Conservation (phyloP, 1,140 invertebrate species). For the Diachasma alloeum region DNA sequence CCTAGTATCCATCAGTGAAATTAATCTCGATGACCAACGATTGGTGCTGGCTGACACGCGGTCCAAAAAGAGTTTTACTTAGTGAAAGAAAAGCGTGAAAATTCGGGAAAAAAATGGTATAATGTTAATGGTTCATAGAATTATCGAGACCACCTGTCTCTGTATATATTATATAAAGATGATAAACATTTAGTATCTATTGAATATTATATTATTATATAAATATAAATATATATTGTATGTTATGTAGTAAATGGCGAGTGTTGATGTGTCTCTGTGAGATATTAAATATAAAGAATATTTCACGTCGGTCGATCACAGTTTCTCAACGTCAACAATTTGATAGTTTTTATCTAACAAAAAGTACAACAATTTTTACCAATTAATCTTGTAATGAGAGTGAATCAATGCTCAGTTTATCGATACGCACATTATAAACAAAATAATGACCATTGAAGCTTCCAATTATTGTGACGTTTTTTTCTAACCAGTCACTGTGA, state of each 20-base stretch:
- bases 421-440: conserved; percentile 24
- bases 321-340: background rate
- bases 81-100: conserved; percentile 37
- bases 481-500: conserved; percentile 15
- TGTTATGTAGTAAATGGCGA: conserved; percentile 62
- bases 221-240: conserved; percentile 62
- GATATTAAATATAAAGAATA: conserved; percentile 40
- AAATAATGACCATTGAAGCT: conserved; percentile 35
- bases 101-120: conserved; percentile 33
- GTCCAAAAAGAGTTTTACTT: conserved; percentile 64
- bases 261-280: conserved; percentile 61
- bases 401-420: conserved; percentile 21
- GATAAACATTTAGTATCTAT: conserved; percentile 48
- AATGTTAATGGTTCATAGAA: conserved; percentile 60
- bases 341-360: background rate
- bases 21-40: conserved; percentile 30
- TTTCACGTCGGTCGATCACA: conserved; percentile 34
- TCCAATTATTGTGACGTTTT: conserved; percentile 38
- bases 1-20: conserved; percentile 28
- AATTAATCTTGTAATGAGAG: conserved; percentile 4
- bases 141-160: conserved; percentile 55
- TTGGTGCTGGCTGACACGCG: conserved; percentile 62
- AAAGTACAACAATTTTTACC: conserved; percentile 23
- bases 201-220: conserved; percentile 31
- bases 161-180: conserved; percentile 53